Evolutionary conservation across 2,113 vertebrate species (phyloP).

Genomic region (Bungarus multicinctus): DNA sequence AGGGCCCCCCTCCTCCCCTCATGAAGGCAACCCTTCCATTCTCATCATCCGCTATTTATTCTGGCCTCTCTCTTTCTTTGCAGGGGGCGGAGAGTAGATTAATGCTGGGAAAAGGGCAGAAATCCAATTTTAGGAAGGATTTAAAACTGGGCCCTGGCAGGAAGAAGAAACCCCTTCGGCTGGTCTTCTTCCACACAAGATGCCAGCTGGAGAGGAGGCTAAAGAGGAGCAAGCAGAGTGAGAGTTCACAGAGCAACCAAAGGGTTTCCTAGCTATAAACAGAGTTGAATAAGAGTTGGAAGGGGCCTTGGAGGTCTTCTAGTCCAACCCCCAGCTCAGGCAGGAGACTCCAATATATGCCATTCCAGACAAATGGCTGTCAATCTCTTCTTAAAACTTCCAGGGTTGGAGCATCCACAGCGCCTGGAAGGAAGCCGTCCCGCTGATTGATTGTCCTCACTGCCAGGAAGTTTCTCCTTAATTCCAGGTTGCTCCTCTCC

Average conservation of each 20-base stretch:
- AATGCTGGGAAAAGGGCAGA: conserved; percentile 3
- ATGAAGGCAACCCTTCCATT: not conserved
- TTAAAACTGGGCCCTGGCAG: not conserved
- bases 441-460: not conserved
- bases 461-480: not conserved
- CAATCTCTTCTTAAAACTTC: not conserved
- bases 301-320: not conserved
- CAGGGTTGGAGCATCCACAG: not conserved
- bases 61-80: too few relatives aligned
- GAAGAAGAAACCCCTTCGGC: not conserved
- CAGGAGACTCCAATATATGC: not conserved
- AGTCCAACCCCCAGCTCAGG: not conserved
- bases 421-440: not conserved
- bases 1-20: not conserved
- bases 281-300: not conserved
- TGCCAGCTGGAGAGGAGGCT: not conserved
- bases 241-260: not conserved
- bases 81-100: not conserved
- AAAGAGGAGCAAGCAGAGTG: not conserved
- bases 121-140: not conserved
- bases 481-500: not conserved
- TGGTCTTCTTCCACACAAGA: not conserved
- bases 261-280: not conserved
- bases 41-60: not conserved
- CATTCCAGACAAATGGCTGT: not conserved